Evolutionary conservation across 2,797 vertebrate genomes (phyloP).

Genomic region (Pteronotus mesoamericanus): DNA sequence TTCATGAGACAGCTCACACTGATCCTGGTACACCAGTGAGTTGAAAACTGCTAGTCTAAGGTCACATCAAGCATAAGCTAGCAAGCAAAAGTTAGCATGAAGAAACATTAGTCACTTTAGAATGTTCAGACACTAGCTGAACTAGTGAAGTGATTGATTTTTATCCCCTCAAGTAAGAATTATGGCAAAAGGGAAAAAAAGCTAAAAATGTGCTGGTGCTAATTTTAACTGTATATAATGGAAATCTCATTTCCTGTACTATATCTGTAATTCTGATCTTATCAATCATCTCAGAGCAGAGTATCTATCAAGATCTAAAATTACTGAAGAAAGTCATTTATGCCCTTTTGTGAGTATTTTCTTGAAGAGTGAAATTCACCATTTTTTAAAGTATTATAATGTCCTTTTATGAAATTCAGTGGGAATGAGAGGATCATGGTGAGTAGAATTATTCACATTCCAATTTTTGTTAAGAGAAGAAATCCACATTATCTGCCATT

Average conservation of each 20-base stretch:
- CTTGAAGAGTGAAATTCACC: conserved; percentile 23
- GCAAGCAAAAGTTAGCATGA: not conserved
- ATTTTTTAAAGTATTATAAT: not conserved
- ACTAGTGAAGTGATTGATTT: conserved; percentile 47
- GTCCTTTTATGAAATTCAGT: not conserved
- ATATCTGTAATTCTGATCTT: conserved; percentile 54
- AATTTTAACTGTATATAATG: conserved; percentile 63
- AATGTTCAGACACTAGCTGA: not conserved
- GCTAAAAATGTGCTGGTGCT: conserved; percentile 59
- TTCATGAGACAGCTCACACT: not conserved
- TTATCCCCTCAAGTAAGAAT: conserved; percentile 25
- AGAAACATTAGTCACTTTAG: conserved; percentile 1
- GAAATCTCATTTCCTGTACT: conserved; percentile 66
- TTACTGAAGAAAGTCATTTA: conserved; percentile 29
- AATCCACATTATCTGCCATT: not conserved
- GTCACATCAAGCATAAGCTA: not conserved
- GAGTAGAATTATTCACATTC: conserved; percentile 5
- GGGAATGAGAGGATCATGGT: not conserved
- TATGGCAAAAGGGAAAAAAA: conserved; percentile 45
- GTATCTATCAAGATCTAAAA: conserved; percentile 52
- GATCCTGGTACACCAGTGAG: not conserved
- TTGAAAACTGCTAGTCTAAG: not conserved
- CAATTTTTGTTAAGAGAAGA: not conserved
- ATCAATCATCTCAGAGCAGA: conserved; percentile 53
- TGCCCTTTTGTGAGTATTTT: conserved; percentile 1